Evolutionary conservation across 2,113 vertebrate genomes (phyloP), one percentile per base, ranked within the genome.

Genomic region (Oncorhynchus kisutch): DNA sequence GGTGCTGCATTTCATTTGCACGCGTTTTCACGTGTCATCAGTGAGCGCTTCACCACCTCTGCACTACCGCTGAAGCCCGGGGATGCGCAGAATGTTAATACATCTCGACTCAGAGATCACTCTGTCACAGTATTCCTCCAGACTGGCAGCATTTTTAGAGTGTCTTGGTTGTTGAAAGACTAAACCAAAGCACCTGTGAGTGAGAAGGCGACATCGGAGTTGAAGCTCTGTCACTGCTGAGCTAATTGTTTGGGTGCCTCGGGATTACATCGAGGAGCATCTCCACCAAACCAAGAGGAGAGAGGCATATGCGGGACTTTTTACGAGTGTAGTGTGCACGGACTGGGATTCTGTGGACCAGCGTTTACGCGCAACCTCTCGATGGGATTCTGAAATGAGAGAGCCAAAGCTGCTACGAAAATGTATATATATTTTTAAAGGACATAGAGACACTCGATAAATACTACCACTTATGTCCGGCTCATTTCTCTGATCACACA

Each of bases 1-100:
- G 81, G 87, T 89, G 90, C 89, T 79, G 91, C 90, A 91, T 90
- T 87, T 86, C 68, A 77, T 80, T 79, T 18, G 72, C n/a, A 7
- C 24, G 66, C 79, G 82, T 88, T 84, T 81, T 76, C 83, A 85
- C 86, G 82, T 90, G 87, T 91, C 90, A 85, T 87, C 85, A 88
- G 87, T 86, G 81, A 88, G 89, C 87, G 87, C 86, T 82, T 88
- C 75, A 64, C 48, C 87, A 80, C 80, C 87, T 88, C 86, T 87
- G 87, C 88, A 92, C 87, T 90, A 88, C 88, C 81, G 78, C 84
- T 84, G 74, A 77, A 88, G 81, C 84, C 79, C 80, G 80, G 84
- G 86, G 89, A 91, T 86, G 87, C 87, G 84, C 89, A 83, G 82
- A 82, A 29, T 78, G 85, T 77, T 81, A 83, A 82, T 45, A 45